Evolutionary conservation across 2,797 vertebrate species (phyloP).

Genomic region (Taenioides sp.): DNA sequence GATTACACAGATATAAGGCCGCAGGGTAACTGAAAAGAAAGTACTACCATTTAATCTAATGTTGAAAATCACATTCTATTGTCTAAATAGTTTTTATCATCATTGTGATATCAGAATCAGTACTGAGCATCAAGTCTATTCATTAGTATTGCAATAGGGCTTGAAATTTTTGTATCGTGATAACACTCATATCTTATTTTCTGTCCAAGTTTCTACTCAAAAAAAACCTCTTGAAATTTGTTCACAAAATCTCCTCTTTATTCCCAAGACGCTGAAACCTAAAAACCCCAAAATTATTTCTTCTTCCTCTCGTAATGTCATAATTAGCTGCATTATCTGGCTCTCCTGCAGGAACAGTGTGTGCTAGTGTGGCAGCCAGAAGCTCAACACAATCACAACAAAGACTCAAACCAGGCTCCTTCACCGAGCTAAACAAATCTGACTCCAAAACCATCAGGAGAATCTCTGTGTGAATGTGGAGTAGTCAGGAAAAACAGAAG

Average conservation of each 20-base stretch:
- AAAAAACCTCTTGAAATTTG: background rate
- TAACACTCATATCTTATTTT: no score
- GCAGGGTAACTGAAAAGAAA: no score
- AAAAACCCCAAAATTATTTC: background rate
- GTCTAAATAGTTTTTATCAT: no score
- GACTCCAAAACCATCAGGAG: conserved; percentile 28
- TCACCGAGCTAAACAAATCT: conserved; percentile 18
- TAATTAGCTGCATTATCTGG: conserved; percentile 55
- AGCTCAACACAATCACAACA: conserved; percentile 48
- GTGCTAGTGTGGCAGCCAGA: conserved; percentile 25
- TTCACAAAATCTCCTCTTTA: background rate
- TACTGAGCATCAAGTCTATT: no score
- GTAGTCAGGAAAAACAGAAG: no score
- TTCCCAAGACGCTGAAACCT: background rate
- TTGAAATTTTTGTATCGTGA: no score
- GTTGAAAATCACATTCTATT: no score
- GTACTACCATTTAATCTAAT: no score
- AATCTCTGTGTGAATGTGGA: background rate
- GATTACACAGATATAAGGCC: no score
- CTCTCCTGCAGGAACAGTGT: conserved; percentile 44
- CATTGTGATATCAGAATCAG: no score
- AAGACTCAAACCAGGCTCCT: conserved; percentile 41
- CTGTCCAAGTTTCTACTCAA: no score
- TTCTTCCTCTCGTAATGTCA: conserved; percentile 42
- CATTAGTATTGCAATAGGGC: no score